phyloP scores from a whole-genome alignment of 2,888 invertebrate genomes.

The Andrena hattorfiana region DNA sequence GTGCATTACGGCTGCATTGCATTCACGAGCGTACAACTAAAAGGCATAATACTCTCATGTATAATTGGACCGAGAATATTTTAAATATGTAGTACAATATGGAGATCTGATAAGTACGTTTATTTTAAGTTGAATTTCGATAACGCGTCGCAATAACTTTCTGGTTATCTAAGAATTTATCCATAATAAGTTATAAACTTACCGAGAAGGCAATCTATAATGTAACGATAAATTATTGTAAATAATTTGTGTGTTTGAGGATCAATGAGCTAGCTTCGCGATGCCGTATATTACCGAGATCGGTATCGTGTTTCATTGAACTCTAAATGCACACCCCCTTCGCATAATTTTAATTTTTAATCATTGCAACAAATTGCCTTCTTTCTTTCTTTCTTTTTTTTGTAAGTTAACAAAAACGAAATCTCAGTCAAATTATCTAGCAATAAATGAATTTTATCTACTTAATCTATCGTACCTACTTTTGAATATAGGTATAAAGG shows the following conservation, averaged over 20 bases:
- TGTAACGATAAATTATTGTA: slow-evolving; percentile 73
- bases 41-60: slow-evolving; percentile 43
- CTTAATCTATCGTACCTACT: slow-evolving; percentile 74
- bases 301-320: slow-evolving; percentile 45
- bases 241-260: slow-evolving; percentile 63
- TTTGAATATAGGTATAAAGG: slow-evolving; percentile 67
- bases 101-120: slow-evolving; percentile 18
- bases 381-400: neutral
- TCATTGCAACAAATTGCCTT: slow-evolving; percentile 19
- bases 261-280: slow-evolving; percentile 54
- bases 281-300: slow-evolving; percentile 64
- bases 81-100: slow-evolving; percentile 27
- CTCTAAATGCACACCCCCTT: slow-evolving; percentile 35
- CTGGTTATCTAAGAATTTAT: slow-evolving; percentile 55
- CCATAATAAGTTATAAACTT: slow-evolving; percentile 62
- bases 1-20: slow-evolving; percentile 28
- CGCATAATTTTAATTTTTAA: slow-evolving; percentile 60
- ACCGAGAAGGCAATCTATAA: slow-evolving; percentile 53
- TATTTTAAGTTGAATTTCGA: slow-evolving; percentile 24
- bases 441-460: slow-evolving; percentile 76
- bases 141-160: slow-evolving; percentile 58
- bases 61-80: slow-evolving; percentile 24
- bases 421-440: slow-evolving; percentile 81
- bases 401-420: slow-evolving; percentile 63
- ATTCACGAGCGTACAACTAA: slow-evolving; percentile 35